Evolutionary conservation across 2,888 invertebrate species (phyloP), one percentile per base, ranked within the genome.

Genomic region (Margaritifera margaritifera): DNA sequence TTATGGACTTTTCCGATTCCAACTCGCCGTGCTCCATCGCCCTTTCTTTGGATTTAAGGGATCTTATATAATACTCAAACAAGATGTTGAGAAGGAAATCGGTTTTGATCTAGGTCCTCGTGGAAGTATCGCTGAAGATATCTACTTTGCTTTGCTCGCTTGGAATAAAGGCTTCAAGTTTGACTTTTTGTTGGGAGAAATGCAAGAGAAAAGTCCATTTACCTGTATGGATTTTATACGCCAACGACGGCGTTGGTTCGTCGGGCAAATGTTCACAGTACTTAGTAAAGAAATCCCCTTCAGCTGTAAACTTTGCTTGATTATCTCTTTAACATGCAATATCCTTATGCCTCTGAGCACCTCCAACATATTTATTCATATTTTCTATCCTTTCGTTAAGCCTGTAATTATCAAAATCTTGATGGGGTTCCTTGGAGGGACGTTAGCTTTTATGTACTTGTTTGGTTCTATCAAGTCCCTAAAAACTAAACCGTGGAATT

Each of bases 41-140:
- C 77, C 77, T 42, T 25, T 70, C 4, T 72, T 74, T 63, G 72
- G 74, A 18, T 68, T 72, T 51, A 77, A 77, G 63, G 77, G 77
- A n/a, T 77, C 77, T 20, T 77, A 72, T 31, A 68, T 77, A 27
- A 70, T 77, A 1, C 50, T 70, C 22, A 66, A 66, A 20, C 68
- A 74, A 15, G 62, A 62, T 4, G 71, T 72, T 22, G 77, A 77
- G 27, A 72, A 55, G 52, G 63, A 72, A 24, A 62, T 74, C 19
- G 68, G 72, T 25, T 56, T 74, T 42, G 77, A 77, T 56, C 66
- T 72, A 56, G 77, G 77, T 18, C 77, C 77, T 20, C 55, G 62
- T 11, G 77, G 77, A 42, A 77, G 77, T n/a, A 72, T 77, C 51
- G 77, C 77, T 0, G 77, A 77, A 58, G 77, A 77, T 25, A 72